Conservation (phyloP, 1,140 invertebrate genomes). For the Heliconius melpomene region DNA sequence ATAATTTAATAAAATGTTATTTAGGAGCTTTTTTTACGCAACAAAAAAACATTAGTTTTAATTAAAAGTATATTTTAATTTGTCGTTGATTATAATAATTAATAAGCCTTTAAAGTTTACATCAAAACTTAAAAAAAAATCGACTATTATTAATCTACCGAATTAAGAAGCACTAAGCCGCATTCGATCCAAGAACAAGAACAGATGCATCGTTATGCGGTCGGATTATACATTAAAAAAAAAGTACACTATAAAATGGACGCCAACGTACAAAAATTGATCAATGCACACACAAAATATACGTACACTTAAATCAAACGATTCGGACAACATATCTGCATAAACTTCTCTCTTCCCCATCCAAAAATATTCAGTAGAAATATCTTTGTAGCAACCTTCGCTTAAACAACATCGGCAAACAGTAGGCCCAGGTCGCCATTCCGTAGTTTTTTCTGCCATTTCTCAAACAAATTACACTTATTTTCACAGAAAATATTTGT, state of each 20-base stretch:
- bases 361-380: conserved; percentile 77
- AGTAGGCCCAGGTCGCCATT: conserved; percentile 69
- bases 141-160: conserved; percentile 25
- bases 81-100: neutral
- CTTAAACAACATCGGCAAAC: conserved; percentile 73
- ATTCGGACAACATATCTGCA: conserved; percentile 67
- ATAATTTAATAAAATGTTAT: neutral
- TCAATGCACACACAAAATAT: conserved; percentile 14
- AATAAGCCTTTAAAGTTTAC: neutral
- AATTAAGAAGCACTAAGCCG: conserved; percentile 14
- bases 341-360: conserved; percentile 76
- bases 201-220: conserved; percentile 30
- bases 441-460: conserved; percentile 66
- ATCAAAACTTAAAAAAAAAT: neutral
- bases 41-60: too few species aligned
- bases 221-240: conserved; percentile 41
- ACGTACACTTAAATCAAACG: conserved; percentile 65
- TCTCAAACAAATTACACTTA: conserved; percentile 49
- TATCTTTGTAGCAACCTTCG: conserved; percentile 75
- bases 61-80: neutral
- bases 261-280: conserved; percentile 24
- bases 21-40: too few species aligned
- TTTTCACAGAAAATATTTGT: conserved; percentile 55
- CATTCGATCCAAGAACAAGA: neutral
- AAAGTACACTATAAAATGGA: conserved; percentile 43